A percentile compares a stretch with the other conserved stretches of the same genome.
phyloP scores from a whole-genome alignment of 2,888 invertebrate species.

The Morinoia aosen region DNA sequence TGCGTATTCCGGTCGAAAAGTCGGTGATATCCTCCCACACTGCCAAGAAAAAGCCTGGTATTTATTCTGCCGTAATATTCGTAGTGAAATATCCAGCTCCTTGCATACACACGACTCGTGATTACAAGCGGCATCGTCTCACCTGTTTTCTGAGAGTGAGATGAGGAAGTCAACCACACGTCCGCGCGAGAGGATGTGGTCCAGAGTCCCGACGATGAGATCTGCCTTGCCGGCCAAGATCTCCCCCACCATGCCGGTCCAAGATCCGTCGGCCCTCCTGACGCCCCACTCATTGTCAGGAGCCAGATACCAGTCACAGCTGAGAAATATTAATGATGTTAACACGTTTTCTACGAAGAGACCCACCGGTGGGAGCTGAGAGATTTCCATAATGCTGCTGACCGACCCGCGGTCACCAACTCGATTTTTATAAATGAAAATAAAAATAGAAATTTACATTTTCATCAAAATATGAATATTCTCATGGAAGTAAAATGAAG shows the following conservation, averaged over 20 bases:
- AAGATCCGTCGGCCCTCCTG: background rate
- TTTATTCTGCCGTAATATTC: no score
- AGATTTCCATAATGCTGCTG: no score
- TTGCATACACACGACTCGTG: no score
- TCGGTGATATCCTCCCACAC: no score
- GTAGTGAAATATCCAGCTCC: no score
- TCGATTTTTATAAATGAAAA: no score
- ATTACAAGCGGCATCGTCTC: background rate
- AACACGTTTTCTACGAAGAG: background rate
- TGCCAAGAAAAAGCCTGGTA: no score
- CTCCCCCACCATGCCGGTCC: background rate
- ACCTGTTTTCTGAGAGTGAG: background rate
- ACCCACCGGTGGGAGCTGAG: background rate
- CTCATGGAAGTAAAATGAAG: no score
- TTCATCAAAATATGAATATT: no score
- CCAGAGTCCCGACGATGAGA: background rate
- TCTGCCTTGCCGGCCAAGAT: background rate
- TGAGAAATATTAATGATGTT: background rate
- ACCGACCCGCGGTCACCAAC: no score
- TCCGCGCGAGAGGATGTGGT: background rate
- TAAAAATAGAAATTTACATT: no score
- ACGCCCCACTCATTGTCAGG: background rate
- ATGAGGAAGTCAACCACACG: background rate
- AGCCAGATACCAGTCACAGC: background rate
- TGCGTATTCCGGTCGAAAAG: no score